A percentile compares a stretch with the other conserved stretches of the same genome.
phyloP scores from a whole-genome alignment of 1,140 invertebrate species.

The Penaeus vannamei region DNA sequence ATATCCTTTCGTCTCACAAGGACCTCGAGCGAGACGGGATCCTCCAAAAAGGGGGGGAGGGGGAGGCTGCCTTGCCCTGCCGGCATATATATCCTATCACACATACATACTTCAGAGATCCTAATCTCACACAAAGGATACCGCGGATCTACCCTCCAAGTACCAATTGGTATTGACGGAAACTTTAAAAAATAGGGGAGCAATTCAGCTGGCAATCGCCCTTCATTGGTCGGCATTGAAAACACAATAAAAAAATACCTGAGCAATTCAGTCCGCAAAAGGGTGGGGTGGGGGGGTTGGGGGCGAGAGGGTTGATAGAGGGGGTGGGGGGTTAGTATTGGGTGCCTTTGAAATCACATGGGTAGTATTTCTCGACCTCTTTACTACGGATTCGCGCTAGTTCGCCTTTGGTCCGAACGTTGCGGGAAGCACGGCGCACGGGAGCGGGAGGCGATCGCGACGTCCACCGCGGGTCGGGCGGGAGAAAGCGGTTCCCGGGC shows the following conservation, averaged over 20 bases:
- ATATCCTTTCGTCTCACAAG: too few species aligned
- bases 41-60: too few species aligned
- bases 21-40: too few species aligned
- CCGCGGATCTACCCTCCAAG: constrained; percentile 35
- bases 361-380: neutral
- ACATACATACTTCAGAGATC: too few species aligned
- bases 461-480: neutral
- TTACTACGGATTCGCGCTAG: constrained; percentile 29
- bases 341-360: constrained; percentile 49
- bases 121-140: neutral
- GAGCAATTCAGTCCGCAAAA: constrained; percentile 49
- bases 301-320: neutral
- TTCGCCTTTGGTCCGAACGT: too few species aligned
- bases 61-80: too few species aligned
- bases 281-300: neutral
- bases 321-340: constrained; percentile 7
- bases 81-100: too few species aligned
- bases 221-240: constrained; percentile 29
- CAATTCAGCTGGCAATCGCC: constrained; percentile 55
- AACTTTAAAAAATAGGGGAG: constrained; percentile 44
- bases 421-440: too few species aligned
- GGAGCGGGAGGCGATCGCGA: neutral
- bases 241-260: constrained; percentile 49
- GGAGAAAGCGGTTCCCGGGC: too few species aligned
- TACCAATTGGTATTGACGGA: constrained; percentile 53